These are phyloP conservation scores for Rallus limicola DNA, from an alignment of 2,113 vertebrate species.

Conservation along the genomic window DNA sequence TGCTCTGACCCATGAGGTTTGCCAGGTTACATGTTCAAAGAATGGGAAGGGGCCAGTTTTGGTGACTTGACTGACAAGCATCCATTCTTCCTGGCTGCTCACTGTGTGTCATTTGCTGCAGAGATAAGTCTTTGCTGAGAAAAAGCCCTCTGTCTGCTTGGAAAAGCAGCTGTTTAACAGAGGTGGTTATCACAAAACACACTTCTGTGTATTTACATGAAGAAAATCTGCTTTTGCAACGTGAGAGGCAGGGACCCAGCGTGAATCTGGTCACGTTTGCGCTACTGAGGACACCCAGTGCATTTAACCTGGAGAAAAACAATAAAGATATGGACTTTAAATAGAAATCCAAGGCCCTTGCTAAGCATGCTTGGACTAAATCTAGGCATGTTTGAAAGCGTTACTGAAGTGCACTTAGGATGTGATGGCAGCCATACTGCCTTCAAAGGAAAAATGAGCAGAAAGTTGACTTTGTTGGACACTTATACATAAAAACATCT, in stretches of 20 bases:
- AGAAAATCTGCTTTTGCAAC: background rate
- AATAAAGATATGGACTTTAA: background rate
- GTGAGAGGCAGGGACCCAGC: background rate
- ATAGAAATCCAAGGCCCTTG: background rate
- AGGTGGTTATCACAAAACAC: background rate
- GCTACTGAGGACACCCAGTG: background rate
- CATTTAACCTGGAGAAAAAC: conserved; percentile 1
- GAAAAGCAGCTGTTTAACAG: background rate
- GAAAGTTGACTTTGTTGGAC: background rate
- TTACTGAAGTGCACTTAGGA: background rate
- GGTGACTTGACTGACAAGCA: background rate
- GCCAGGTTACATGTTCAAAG: background rate
- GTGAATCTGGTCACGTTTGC: background rate
- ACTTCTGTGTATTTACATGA: background rate
- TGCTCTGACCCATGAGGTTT: rapidly evolving
- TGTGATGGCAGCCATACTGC: background rate
- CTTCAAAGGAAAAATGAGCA: conserved; percentile 29
- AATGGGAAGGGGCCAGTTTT: background rate
- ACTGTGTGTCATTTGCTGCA: background rate
- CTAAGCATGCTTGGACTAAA: background rate
- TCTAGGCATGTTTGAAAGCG: background rate
- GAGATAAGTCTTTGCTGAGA: background rate
- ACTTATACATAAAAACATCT: background rate
- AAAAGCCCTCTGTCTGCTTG: background rate
- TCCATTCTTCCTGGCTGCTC: background rate